A percentile compares a stretch with the other conserved stretches of the same genome.
Conservation (phyloP, 2,113 vertebrate species). For the Platycercus adscitus region DNA sequence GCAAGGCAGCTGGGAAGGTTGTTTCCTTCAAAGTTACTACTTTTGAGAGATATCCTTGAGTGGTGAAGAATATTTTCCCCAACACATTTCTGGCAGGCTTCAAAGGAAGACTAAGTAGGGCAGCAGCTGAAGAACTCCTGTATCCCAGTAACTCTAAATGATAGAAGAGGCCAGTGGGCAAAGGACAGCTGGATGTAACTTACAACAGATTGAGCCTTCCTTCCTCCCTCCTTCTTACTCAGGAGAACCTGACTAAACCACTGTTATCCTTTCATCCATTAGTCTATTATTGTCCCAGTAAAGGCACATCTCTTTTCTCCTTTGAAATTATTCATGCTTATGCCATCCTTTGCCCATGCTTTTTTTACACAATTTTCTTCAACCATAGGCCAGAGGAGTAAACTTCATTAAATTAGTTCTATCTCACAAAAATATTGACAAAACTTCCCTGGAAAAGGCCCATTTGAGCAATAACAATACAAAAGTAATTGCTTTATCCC, state of each 20-base stretch:
- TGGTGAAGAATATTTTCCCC: not conserved
- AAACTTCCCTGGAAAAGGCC: not conserved
- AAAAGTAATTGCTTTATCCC: not conserved
- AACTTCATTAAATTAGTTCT: not conserved
- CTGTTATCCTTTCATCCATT: not conserved
- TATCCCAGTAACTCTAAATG: not conserved
- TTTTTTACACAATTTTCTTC: not conserved
- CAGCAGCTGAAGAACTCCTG: not conserved
- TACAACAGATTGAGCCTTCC: not conserved
- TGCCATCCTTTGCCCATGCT: not conserved
- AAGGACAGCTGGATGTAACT: not conserved
- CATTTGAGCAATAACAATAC: not conserved
- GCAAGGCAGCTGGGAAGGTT: not conserved
- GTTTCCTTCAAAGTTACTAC: not conserved
- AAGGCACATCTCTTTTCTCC: not conserved
- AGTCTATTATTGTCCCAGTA: not conserved
- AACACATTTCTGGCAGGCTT: not conserved
- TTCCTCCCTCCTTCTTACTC: not conserved
- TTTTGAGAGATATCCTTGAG: slow-evolving; percentile 12
- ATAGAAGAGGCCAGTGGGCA: not conserved
- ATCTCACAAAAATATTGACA: not conserved
- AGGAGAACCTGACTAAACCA: not conserved
- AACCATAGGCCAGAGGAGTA: not conserved
- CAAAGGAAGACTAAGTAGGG: not conserved
- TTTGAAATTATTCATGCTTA: not conserved